Conservation (phyloP, 64 coral and sea anemone species). For the Stichodactyla mertensii region DNA sequence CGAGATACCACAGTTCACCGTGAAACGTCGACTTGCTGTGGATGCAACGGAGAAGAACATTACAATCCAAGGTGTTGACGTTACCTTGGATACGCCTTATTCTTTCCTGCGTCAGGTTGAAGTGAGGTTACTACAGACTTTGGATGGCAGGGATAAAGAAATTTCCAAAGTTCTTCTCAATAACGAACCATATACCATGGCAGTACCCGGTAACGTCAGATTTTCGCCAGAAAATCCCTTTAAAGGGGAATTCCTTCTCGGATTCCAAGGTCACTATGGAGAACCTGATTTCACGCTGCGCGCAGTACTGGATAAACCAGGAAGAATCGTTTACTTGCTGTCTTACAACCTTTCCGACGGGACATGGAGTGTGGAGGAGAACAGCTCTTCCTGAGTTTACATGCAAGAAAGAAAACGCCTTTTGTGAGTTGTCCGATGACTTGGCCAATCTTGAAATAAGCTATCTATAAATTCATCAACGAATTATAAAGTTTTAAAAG, state of each 20-base stretch:
- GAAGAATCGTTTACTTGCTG: constrained; percentile 34
- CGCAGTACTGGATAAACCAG: constrained; percentile 21
- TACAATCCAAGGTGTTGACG: constrained; percentile 53
- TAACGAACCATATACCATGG: constrained; percentile 27
- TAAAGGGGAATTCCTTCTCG: constrained; percentile 49
- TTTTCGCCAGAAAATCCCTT: constrained; percentile 4
- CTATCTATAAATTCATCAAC: no score
- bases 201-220: not conserved
- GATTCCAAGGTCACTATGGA: constrained; percentile 76
- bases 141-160: not conserved
- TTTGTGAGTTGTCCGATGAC: not conserved
- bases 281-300: constrained; percentile 54
- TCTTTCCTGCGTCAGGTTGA: constrained; percentile 50
- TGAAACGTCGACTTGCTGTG: constrained; percentile 63
- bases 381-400: not conserved
- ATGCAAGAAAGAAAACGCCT: not conserved
- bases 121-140: constrained; percentile 24
- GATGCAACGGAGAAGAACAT: constrained; percentile 44
- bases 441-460: no score
- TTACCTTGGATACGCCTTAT: constrained; percentile 55
- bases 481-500: no score
- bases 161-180: constrained; percentile 6
- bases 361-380: not conserved
- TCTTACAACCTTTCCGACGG: not conserved
- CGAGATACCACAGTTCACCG: constrained; percentile 61